Conservation (phyloP, 1,140 invertebrate genomes). For the Scylla paramamosain region DNA sequence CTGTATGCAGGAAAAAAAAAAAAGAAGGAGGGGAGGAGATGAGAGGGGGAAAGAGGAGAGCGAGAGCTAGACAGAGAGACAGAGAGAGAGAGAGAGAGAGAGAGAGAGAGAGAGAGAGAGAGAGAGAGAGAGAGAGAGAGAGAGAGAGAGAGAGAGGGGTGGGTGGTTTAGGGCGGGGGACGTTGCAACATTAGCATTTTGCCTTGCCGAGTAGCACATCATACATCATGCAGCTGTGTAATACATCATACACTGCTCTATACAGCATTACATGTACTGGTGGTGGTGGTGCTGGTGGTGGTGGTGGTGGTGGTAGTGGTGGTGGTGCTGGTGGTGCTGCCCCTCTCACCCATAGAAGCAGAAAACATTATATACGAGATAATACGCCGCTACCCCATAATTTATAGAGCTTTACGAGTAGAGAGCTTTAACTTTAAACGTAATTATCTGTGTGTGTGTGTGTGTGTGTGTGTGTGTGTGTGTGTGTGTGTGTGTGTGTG, state of each 20-base stretch:
- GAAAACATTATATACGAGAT: not conserved
- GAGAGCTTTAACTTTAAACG: constrained; percentile 17
- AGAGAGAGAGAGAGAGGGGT: not conserved
- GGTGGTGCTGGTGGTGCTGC: too few relatives aligned
- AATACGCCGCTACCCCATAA: not conserved
- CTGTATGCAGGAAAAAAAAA: too few relatives aligned
- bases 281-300: too few relatives aligned
- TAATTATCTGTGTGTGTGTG: constrained; percentile 31
- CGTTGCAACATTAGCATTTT: not conserved
- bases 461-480: constrained; percentile 30
- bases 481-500: not conserved
- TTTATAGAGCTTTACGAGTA: not conserved
- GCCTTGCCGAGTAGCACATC: not conserved
- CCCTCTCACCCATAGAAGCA: not conserved
- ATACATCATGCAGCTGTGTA: not conserved
- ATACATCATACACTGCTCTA: not conserved
- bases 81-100: not conserved
- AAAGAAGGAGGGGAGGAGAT: too few relatives aligned
- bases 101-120: not conserved
- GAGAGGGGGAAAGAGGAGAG: too few relatives aligned
- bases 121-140: not conserved
- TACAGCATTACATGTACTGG: not conserved
- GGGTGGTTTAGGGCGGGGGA: not conserved
- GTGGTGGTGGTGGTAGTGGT: too few relatives aligned
- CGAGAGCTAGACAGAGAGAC: not conserved